Evolutionary conservation across 2,797 vertebrate species (phyloP), one percentile per base, ranked within the genome.

Genomic region (Acrossocheilus wenchowensis): DNA sequence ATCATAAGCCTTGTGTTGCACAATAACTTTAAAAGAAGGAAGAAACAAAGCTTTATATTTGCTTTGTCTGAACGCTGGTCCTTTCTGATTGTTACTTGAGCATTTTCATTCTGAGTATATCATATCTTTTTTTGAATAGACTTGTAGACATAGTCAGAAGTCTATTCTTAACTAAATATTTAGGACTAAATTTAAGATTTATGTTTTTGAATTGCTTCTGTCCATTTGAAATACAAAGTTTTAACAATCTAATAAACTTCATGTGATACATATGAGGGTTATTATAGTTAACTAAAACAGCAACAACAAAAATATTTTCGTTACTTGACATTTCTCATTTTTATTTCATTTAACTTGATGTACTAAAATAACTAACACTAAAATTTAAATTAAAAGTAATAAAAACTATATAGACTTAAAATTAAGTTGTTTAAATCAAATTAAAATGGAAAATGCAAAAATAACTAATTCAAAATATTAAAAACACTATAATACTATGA

Each of bases 91-190:
- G 64, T 52, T 81, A 72, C 54, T 60, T 72, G 48, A 85, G 75
- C 36, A 79, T 79, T 82, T 86, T 68, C n/a, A 72, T 72, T 75
- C 52, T 52, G 41, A 78, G 81, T 83, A 68, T 83, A 81, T 84
- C 84, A 83, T 69, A 57, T 83, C 71, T 54, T 71, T 64, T 68
- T 66, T 36, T 68, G 19, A 83, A 48, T 78, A 86, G 41, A 54
- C 82, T 77, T 69, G 48, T 88, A 88, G 79, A 77, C 5, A 17
- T 83, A 86, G 84, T 45, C 84, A 75, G 69, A 72, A 54, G 30
- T 86, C 66, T 83, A 78, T 34, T 30, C 26, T 50, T 23, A 50
- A 52, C 43, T 4, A 48, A 50, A 75, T 17, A 52, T 17, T 77
- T 77, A 77, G 73, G 48, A 8, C 73, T 30, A 39, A 72, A 43